These are phyloP conservation scores for Sciurus carolinensis DNA, from an alignment of 2,797 vertebrate genomes.

Conservation along the genomic window DNA sequence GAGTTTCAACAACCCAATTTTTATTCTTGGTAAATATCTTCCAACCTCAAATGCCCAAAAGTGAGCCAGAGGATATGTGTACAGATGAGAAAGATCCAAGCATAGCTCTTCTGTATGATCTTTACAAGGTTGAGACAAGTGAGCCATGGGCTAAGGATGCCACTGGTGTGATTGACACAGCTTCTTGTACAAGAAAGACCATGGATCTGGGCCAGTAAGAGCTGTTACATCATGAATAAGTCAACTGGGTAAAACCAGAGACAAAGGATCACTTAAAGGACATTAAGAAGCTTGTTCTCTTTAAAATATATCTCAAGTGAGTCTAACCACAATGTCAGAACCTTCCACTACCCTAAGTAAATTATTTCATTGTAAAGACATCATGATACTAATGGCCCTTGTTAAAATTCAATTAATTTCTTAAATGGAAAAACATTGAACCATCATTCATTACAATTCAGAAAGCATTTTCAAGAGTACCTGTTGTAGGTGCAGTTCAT, in stretches of 20 bases:
- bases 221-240: neutral
- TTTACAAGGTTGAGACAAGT: neutral
- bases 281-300: neutral
- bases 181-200: neutral
- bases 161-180: neutral
- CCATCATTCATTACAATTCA: conserved; percentile 26
- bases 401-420: conserved; percentile 67
- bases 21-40: conserved; percentile 24
- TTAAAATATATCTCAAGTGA: neutral
- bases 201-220: neutral
- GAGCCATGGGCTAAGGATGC: neutral
- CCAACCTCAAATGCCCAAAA: neutral
- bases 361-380: conserved; percentile 49
- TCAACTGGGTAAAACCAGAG: neutral
- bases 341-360: neutral
- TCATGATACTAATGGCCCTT: conserved; percentile 5
- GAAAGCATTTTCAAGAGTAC: neutral
- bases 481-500: neutral
- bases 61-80: neutral
- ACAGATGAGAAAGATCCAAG: neutral
- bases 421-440: conserved; percentile 53
- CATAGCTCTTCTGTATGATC: neutral
- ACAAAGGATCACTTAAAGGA: neutral
- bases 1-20: neutral
- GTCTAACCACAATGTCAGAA: conserved; percentile 29